Evolutionary conservation across 2,888 invertebrate genomes (phyloP), one percentile per base, ranked within the genome.

Genomic region (Drosophila subquinaria): DNA sequence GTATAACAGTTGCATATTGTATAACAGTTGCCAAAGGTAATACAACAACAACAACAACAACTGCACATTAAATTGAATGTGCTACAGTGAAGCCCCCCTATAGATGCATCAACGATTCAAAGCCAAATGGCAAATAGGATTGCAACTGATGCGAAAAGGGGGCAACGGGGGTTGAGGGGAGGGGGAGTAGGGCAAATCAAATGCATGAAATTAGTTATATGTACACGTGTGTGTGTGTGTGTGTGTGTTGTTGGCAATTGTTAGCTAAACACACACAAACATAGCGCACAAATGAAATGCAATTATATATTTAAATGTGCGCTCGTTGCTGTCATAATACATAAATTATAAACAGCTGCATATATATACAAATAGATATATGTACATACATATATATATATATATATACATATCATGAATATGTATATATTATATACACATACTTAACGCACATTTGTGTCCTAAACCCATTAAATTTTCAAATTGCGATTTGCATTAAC

Each of bases 261-360:
- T 51, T 36, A 35, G 51, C n/a, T 17, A 17, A 56, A 56, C 30
- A 33, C 47, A 59, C 38, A 30, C 40, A n/a, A 30, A 38, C 10
- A n/a, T 27, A 45, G 4, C 9, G 23, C n/a, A 47, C 48, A 51
- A 77, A 72, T 63, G 36, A 53, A 62, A 55, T 65, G 59, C 66
- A 73, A 71, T 77, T 73, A 82, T 80, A 70, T 68, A 81, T 66
- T 66, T 38, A 66, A 51, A 38, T 69, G 51, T 59, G 36, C 59
- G 23, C 51, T 47, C n/a, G 5, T 53, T 20, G 33, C 40, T 60
- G 50, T 60, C 52, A 65, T 35, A 70, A 53, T 71, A 48, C 43
- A 71, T 71, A 53, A 71, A 60, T 64, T 65, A 65, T 65, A 43
- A 64, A 33, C 43, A 70, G 27, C 23, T 42, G 10, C 8, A n/a